Evolutionary conservation across 2,113 vertebrate species (phyloP), one percentile per base, ranked within the genome.

Genomic region (Xiphias gladius): DNA sequence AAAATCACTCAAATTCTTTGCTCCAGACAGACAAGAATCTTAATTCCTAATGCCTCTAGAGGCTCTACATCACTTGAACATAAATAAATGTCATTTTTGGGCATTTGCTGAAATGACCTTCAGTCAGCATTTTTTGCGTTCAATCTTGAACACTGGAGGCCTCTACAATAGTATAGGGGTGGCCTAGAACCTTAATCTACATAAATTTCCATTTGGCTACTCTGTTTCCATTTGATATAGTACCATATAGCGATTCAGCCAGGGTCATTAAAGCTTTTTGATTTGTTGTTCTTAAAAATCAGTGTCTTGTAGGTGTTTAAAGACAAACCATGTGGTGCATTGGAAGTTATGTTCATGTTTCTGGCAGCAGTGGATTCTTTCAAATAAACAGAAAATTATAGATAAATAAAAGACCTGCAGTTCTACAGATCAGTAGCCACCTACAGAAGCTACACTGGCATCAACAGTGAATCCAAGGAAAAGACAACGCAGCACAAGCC

Each of bases 401-500:
- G 37, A 17, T 63, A 41, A 52, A 48, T 39, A 35, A 43, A 68
- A 71, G 43, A 62, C 10, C 26, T 64, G 16, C n/a, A 28, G 17
- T 41, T 12, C 52, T 62, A 50, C 52, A 41, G n/a, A 58, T 19
- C 4, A 50, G 19, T 9, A 43, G 63, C 24, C 61, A 75, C 30
- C 77, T 80, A 55, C 41, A 80, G 43, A 67, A 71, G 26, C 46
- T 73, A 26, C 68, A 50, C 1, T 67, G 69, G 37, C 81, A 73
- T 68, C 20, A 37, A 65, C 28, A 55, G 17, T 35, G 54, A 82
- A 57, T 78, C 50, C 32, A 78, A 80, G 62, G 76, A 83, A 89
- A 88, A 86, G 52, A 73, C 61, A 86, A 88, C 74, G 84, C 30
- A 39, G 73, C 65, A 70, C 26, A 80, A 75, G 48, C 63, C 54